Base-by-base conservation (phyloP, 2,888 invertebrate genomes). In the Chrysolina oricalcia region DNA sequence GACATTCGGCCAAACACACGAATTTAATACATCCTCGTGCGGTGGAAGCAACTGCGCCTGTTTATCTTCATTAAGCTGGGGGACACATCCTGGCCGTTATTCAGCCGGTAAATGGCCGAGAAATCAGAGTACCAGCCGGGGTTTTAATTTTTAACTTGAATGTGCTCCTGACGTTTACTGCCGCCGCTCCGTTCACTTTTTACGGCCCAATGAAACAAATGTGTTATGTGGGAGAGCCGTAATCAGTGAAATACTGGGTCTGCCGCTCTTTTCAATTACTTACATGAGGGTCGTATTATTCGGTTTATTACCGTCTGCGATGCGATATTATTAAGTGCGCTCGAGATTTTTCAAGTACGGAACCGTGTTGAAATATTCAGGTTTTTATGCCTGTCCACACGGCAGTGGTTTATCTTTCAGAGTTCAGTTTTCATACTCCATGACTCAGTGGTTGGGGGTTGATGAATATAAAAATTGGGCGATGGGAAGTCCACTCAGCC, bases 101-200 rank as follows among this genome's bases (percentile, higher is more conserved):
- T 87, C 87, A 87, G 84, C 81, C 86, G 81, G 86, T 82, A 87
- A 87, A 87, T 87, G 87, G 87, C 84, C 87, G 87, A 87, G 87
- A 87, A 87, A 87, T 87, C 87, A 87, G 86, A 86, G 85, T 84
- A 83, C 85, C 83, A 82, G 86, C 80, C 82, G 81, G 85, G 87
- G 87, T 86, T 88, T 88, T 88, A 88, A 88, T 87, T 87, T 88
- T 88, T 87, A 87, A 87, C 87, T 85, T 82, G 86, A 86, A 87
- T 86, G 87, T 88, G 88, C 83, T 86, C 82, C 85, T 86, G 88
- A 87, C 87, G 85, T 87, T 88, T 87, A 87, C 88, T 84, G 84
- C 86, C 86, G 83, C 84, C 84, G 85, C 81, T 84, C 79, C 84
- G 84, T 83, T 85, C 84, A 81, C 81, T 86, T 86, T 86, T 86